Percentiles rank a stretch among this genome's conserved stretches.
Conservation (phyloP, 2,888 invertebrate genomes). For the Plebejus melissa region DNA sequence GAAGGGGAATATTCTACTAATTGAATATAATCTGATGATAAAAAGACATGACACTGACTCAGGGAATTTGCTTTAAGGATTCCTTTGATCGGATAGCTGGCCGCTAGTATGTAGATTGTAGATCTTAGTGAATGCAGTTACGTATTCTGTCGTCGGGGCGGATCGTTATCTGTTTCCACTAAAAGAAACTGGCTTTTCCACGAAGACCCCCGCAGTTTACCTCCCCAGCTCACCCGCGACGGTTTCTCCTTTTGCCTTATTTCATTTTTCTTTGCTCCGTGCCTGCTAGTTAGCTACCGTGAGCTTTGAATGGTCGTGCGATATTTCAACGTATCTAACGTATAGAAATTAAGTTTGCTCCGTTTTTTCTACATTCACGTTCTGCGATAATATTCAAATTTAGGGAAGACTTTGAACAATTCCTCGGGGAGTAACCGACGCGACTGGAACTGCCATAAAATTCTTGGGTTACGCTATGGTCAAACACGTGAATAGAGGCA, state of each 20-base stretch:
- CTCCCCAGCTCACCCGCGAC: slow-evolving; percentile 54
- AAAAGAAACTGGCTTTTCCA: slow-evolving; percentile 76
- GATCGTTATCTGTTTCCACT: slow-evolving; percentile 79
- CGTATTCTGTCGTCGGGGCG: slow-evolving; percentile 76
- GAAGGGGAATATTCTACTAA: neutral
- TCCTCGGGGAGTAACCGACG: neutral
- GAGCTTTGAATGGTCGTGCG: slow-evolving; percentile 57
- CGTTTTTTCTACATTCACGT: neutral
- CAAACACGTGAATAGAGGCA: neutral
- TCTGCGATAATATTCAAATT: neutral
- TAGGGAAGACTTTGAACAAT: neutral
- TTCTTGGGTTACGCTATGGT: neutral
- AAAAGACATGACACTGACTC: slow-evolving; percentile 41
- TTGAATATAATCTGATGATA: slow-evolving; percentile 29
- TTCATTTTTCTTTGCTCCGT: slow-evolving; percentile 75
- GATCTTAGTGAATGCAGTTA: slow-evolving; percentile 70
- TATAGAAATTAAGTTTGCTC: slow-evolving; percentile 37
- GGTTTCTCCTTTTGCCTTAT: slow-evolving; percentile 73
- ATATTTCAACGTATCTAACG: slow-evolving; percentile 49
- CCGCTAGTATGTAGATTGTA: slow-evolving; percentile 65
- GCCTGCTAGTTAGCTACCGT: slow-evolving; percentile 73
- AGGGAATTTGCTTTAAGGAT: slow-evolving; percentile 44
- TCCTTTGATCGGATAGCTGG: slow-evolving; percentile 59
- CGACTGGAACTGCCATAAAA: neutral
- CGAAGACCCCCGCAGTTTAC: slow-evolving; percentile 65